A percentile compares a stretch with the other conserved stretches of the same genome.
Conservation (phyloP, 2,797 vertebrate species). For the Nyctibius grandis region DNA sequence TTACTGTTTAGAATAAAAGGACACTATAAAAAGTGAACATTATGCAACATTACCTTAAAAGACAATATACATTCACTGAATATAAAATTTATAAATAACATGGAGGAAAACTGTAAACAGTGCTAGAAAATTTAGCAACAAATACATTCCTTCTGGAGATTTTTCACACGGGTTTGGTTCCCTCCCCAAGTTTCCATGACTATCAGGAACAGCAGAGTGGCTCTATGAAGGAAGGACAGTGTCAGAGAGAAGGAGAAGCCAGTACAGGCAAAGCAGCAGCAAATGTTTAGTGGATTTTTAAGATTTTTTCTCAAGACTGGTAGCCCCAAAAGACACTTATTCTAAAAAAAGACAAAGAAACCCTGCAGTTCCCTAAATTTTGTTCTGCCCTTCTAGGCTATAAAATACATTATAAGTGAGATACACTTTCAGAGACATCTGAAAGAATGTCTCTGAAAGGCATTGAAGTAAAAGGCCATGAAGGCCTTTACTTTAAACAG, state of each 20-base stretch:
- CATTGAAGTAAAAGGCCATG: too few species aligned
- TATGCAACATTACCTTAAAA: slow-evolving; percentile 80
- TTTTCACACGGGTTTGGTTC: slow-evolving; percentile 68
- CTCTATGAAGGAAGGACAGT: slow-evolving; percentile 28
- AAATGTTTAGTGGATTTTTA: not conserved
- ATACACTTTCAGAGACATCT: not conserved
- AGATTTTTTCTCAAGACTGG: not conserved
- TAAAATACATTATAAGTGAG: not conserved
- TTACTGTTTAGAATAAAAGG: slow-evolving; percentile 85
- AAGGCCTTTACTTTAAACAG: not conserved
- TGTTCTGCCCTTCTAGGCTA: not conserved
- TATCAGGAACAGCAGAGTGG: slow-evolving; percentile 65
- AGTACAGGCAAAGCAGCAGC: not conserved
- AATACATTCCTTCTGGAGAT: slow-evolving; percentile 78
- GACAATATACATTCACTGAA: slow-evolving; percentile 85
- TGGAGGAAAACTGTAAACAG: slow-evolving; percentile 82
- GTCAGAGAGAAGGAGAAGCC: not conserved
- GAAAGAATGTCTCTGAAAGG: too few species aligned
- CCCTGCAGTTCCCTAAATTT: not conserved
- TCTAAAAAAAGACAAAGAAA: not conserved
- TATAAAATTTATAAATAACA: slow-evolving; percentile 88
- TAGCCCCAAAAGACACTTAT: not conserved
- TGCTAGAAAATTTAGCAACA: slow-evolving; percentile 82
- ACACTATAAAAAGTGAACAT: slow-evolving; percentile 84
- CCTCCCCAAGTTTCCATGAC: slow-evolving; percentile 61